Conservation (phyloP, 2,113 vertebrate genomes). For the Murina feae region DNA sequence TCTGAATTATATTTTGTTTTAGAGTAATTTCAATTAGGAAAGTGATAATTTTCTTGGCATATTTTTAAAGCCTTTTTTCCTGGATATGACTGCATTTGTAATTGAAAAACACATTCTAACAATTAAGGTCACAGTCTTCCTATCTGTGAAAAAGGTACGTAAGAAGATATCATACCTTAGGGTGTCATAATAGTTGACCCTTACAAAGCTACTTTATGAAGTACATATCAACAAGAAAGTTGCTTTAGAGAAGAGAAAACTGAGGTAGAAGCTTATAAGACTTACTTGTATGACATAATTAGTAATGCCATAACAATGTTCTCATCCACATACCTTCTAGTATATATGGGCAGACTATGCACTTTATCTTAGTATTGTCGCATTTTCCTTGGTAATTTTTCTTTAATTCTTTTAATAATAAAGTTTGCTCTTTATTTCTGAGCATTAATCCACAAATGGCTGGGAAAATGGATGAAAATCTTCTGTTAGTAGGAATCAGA, state of each 20-base stretch:
- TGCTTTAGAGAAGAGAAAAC: not conserved
- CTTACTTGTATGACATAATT: not conserved
- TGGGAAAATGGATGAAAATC: not conserved
- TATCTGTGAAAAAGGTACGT: not conserved
- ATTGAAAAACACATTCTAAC: not conserved
- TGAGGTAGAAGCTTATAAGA: not conserved
- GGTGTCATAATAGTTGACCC: not conserved
- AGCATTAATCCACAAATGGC: not conserved
- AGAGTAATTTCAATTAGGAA: not conserved
- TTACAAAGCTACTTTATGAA: not conserved
- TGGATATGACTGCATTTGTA: not conserved
- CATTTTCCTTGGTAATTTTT: not conserved
- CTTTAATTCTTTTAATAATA: not conserved
- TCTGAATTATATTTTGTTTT: not conserved
- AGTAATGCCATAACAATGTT: not conserved
- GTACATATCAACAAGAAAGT: not conserved
- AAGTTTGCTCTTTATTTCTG: not conserved
- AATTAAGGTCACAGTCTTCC: not conserved
- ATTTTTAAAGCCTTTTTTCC: not conserved
- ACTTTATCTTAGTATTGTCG: not conserved
- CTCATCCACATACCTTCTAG: not conserved
- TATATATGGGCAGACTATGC: not conserved
- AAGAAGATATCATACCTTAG: not conserved
- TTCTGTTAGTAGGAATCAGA: not conserved
- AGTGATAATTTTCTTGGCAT: not conserved